These are phyloP conservation scores for Geothlypis trichas DNA, from an alignment of 2,113 vertebrate genomes.

Conservation along the genomic window DNA sequence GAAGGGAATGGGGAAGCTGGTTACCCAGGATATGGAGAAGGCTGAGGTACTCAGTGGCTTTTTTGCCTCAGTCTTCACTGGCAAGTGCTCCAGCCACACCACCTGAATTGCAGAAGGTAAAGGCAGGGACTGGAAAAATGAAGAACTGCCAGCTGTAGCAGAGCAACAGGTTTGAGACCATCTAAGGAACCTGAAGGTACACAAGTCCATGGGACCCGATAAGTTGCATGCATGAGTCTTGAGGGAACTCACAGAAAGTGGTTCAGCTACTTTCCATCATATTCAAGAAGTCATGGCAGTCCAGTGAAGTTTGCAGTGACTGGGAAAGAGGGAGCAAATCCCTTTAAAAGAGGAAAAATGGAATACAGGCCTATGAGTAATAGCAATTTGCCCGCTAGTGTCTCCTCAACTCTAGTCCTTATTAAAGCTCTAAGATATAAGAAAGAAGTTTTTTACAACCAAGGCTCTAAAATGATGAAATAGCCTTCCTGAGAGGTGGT, in stretches of 20 bases:
- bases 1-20: rapidly evolving
- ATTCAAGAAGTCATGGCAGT: not conserved
- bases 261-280: not conserved
- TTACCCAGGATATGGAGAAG: not conserved
- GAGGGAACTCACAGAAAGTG: not conserved
- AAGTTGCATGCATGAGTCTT: not conserved
- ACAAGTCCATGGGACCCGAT: not conserved
- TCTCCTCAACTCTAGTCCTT: not conserved
- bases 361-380: not conserved
- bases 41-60: not conserved
- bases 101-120: not conserved
- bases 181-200: not conserved
- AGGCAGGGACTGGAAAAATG: not conserved
- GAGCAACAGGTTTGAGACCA: not conserved
- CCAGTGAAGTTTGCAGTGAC: not conserved
- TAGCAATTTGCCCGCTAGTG: rapidly evolving
- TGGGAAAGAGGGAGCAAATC: not conserved
- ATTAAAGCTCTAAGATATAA: not conserved
- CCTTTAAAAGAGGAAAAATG: not conserved
- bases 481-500: not conserved
- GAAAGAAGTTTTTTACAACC: not conserved
- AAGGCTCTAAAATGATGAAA: not conserved
- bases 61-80: not conserved
- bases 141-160: not conserved
- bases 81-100: not conserved